Percentiles rank a stretch among this genome's conserved stretches.
These are phyloP conservation scores for Brienomyrus brachyistius DNA, from an alignment of 2,113 vertebrate genomes.

Conservation along the genomic window DNA sequence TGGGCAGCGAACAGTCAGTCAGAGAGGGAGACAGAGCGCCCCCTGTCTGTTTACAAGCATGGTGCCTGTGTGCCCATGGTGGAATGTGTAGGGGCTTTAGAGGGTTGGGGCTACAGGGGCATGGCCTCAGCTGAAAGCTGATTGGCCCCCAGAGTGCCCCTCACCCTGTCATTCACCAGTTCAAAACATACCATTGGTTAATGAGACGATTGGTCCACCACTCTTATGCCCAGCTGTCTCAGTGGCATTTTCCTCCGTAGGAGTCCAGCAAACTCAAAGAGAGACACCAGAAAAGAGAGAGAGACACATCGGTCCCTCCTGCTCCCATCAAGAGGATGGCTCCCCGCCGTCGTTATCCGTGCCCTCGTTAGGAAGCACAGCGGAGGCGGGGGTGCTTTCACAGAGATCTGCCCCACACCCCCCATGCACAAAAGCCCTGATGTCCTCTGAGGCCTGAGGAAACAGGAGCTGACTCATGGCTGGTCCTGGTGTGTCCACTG, in stretches of 20 bases:
- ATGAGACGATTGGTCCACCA: not conserved
- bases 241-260: not conserved
- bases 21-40: not conserved
- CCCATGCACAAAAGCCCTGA: not conserved
- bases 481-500: not conserved
- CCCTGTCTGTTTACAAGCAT: not conserved
- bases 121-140: not conserved
- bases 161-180: not conserved
- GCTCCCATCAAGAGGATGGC: not conserved
- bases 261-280: not conserved
- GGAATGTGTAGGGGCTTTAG: not conserved
- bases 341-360: not conserved
- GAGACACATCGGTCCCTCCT: not conserved
- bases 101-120: not conserved
- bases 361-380: not conserved
- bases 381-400: not conserved
- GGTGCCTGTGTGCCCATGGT: not conserved
- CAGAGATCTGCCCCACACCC: not conserved
- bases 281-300: not conserved
- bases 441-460: not conserved
- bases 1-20: not conserved
- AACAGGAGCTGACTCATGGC: not conserved
- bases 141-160: not conserved
- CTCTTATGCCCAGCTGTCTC: not conserved
- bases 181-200: not conserved